These are phyloP conservation scores for Agrochola macilenta DNA, from an alignment of 2,888 invertebrate genomes.

Conservation along the genomic window DNA sequence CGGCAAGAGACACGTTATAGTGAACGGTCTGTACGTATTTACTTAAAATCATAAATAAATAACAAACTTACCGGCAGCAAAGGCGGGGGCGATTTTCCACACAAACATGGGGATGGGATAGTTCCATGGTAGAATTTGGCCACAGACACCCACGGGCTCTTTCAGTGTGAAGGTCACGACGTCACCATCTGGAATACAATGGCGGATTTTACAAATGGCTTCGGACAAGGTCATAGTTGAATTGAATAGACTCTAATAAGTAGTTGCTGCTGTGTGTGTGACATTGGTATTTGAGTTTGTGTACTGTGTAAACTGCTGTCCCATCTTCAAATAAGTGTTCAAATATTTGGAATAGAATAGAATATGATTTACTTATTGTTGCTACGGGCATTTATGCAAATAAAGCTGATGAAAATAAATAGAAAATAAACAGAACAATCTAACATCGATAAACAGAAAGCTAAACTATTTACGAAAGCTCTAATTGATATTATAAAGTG, in stretches of 20 bases:
- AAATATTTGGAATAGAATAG: not conserved
- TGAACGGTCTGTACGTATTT: not conserved
- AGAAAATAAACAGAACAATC: not conserved
- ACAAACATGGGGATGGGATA: constrained; percentile 97
- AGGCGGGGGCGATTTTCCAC: constrained; percentile 97
- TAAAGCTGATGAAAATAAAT: not conserved
- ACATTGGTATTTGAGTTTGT: not conserved
- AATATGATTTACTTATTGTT: not conserved
- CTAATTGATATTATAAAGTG: not conserved
- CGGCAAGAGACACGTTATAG: no score
- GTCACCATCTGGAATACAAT: constrained; percentile 91
- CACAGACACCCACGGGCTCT: constrained; percentile 96
- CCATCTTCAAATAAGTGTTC: not conserved
- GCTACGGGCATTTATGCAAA: not conserved
- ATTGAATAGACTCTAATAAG: not conserved
- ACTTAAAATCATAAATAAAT: not conserved
- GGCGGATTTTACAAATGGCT: not conserved
- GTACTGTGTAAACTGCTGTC: not conserved
- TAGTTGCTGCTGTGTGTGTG: not conserved
- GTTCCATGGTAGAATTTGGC: constrained; percentile 98
- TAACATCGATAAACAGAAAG: not conserved
- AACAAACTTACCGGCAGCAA: constrained; percentile 90
- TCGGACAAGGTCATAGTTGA: constrained; percentile 18
- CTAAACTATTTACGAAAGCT: not conserved
- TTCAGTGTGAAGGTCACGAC: constrained; percentile 95